phyloP scores from a whole-genome alignment of 2,888 invertebrate genomes.

The Enchytraeus crypticus region DNA sequence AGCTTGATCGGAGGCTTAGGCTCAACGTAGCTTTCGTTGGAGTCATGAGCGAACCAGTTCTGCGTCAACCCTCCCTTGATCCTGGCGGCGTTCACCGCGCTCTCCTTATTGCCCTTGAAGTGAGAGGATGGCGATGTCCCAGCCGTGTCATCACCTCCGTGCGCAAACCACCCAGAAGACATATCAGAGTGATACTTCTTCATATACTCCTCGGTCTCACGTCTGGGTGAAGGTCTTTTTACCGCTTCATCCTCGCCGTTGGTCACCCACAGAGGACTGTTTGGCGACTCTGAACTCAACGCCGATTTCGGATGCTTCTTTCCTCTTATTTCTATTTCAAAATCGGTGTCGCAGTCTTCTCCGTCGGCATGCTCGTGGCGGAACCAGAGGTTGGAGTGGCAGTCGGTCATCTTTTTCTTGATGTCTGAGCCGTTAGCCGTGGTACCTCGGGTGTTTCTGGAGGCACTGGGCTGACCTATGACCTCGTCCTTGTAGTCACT shows the following conservation, averaged over 20 bases:
- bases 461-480: not conserved
- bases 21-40: not conserved
- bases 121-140: not conserved
- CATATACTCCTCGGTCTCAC: not conserved
- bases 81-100: not conserved
- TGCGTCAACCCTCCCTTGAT: constrained; percentile 3
- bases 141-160: not conserved
- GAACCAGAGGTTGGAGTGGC: constrained; percentile 6
- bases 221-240: not conserved
- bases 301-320: not conserved
- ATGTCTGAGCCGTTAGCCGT: not conserved
- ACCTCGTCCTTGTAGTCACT: not conserved
- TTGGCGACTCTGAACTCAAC: not conserved
- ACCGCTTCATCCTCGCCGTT: not conserved
- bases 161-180: constrained; percentile 4
- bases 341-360: too few relatives aligned
- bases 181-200: not conserved
- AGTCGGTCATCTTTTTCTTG: not conserved
- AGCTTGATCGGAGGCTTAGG: not conserved
- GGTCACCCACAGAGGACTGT: not conserved
- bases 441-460: not conserved
- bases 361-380: constrained; percentile 2
- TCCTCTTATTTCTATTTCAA: too few relatives aligned
- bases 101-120: not conserved
- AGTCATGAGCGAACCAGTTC: constrained; percentile 6